Base-by-base conservation (phyloP, 2,797 vertebrate genomes). In the Syndactyla subalaris region DNA sequence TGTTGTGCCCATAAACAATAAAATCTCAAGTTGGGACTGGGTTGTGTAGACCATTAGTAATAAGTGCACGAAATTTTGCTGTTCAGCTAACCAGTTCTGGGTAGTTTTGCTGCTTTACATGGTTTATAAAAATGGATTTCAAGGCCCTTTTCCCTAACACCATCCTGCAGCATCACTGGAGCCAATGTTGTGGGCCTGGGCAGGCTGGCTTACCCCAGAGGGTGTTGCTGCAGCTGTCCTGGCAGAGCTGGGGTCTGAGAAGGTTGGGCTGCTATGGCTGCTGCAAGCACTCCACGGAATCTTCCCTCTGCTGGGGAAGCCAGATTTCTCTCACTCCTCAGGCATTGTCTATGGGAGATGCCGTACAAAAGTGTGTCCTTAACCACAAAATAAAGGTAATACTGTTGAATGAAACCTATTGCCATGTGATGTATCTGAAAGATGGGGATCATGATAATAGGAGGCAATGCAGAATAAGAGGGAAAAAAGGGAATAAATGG, bases 1-100 rank as follows among this genome's bases (percentile, higher is more conserved):
- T 62, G 48, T 36, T 94, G 89, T 96, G 89, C 89, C 89, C 79
- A 89, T 91, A 92, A 96, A 91, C 57, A 93, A 58, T 73, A 65
- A 22, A 85, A 74, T 82, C 74, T 70, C 67, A 77, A 92, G 41
- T 90, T 85, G 67, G 71, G 85, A 68, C 73, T 76, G 83, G 45
- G 70, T 88, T 94, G 43, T 6, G 4, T 38, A 84, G 85, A 34
- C 76, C 83, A 71, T 89, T 87, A 45, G 62, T 55, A 94, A 88
- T 86, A 93, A 95, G 79, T 62, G 71, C 52, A 58, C 0, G 7
- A 62, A 82, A 65, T 1, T 13, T 39, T 86, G 46, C 59, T 74
- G 38, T 74, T 92, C 63, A 52, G 61, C 74, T 81, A 82, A 82
- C 59, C 13, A 30, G 72, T 68, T 84, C 63, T 79, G 63, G 24